Percentiles rank a stretch among this genome's conserved stretches.
These are phyloP conservation scores for Heliconius cydno DNA, from an alignment of 2,888 invertebrate species.

Conservation along the genomic window DNA sequence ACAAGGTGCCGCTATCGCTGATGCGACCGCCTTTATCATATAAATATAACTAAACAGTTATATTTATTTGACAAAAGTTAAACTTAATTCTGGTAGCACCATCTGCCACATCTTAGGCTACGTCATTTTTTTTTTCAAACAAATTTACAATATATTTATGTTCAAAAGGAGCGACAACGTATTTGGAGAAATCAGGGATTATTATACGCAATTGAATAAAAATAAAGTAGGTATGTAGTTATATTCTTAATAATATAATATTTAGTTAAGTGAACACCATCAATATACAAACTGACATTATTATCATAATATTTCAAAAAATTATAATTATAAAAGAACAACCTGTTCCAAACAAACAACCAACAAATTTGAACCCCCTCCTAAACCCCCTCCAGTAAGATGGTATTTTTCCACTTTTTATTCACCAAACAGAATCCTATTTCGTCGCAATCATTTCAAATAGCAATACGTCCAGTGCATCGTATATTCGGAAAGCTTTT, in stretches of 20 bases:
- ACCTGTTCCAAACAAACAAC: background rate
- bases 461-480: slow-evolving; percentile 10
- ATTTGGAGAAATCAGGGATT: background rate
- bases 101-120: background rate
- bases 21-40: slow-evolving; percentile 54
- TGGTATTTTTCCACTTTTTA: background rate
- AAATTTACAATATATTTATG: background rate
- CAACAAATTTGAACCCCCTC: background rate
- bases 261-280: background rate
- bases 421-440: background rate
- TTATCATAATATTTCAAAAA: too few relatives aligned
- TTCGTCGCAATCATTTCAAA: slow-evolving; percentile 14
- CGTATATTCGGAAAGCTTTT: slow-evolving; percentile 17
- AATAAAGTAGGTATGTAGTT: too few relatives aligned
- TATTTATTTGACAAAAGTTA: slow-evolving; percentile 2
- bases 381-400: background rate
- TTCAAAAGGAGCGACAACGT: background rate
- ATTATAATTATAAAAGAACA: background rate
- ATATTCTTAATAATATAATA: too few relatives aligned
- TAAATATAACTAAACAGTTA: slow-evolving; percentile 49
- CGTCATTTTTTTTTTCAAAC: background rate
- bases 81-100: slow-evolving; percentile 16
- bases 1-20: slow-evolving; percentile 76
- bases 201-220: too few relatives aligned
- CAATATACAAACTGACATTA: background rate